Base-by-base conservation (phyloP, 1,140 invertebrate genomes). In the Heliconius nattereri region DNA sequence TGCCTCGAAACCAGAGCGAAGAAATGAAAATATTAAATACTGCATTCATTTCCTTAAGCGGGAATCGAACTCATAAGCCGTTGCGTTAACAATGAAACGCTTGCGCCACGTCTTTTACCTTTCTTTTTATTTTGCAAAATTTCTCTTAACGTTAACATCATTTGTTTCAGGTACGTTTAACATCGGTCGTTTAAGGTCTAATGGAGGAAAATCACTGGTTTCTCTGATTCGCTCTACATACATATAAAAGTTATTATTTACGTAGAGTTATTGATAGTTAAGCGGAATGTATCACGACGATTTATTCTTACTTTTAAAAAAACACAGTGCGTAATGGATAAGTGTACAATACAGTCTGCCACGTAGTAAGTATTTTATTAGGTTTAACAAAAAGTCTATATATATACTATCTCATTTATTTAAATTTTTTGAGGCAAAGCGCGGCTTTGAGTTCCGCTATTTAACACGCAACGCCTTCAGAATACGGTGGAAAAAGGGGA, bases 151-250 rank as follows among this genome's bases (percentile, higher is more conserved):
- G 80, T 49, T 76, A 45, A 45, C 73, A 72, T 75, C 75, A 75
- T 84, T 81, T 86, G 78, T 84, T 86, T 78, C 82, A 86, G 84
- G 85, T 86, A 84, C 78, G 83, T 80, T 72, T 54, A 71, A 54
- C 77, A 72, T 72, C 54, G 7, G 60, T 76, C 78, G 23, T n/a
- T 49, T 76, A 16, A 78, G 23, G 40, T 35, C 16, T 70, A 78
- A 37, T 78, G 76, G 37, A 75, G 26, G 54, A 57, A 70, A 49
- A 76, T 76, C 35, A 29, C 60, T 66, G 23, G 60, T 26, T 66
- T 66, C 23, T 66, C 60, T 26, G 60, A 66, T 76, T 70, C 74
- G 32, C 57, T 66, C 35, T 26, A 66, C 60, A 66, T 66, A 66
- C 23, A 66, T 13, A 29, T 7, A 66, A 29, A 66, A 66, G 60